Evolutionary conservation across 2,113 vertebrate genomes (phyloP).

Genomic region (Eurypyga helias): DNA sequence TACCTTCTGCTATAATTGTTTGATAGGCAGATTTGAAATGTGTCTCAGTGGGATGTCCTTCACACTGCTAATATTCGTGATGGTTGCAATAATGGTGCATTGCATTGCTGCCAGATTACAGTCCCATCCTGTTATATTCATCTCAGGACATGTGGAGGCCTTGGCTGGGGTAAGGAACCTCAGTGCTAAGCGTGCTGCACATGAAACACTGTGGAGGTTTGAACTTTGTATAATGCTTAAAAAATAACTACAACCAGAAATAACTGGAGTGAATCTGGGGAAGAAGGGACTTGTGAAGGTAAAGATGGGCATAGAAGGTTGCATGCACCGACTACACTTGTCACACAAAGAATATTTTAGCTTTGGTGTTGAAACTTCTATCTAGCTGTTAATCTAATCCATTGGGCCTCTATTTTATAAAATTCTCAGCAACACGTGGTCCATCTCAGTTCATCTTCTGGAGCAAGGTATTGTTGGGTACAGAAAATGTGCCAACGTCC

Average conservation of each 20-base stretch:
- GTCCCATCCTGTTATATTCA: neutral
- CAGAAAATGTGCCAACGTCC: neutral
- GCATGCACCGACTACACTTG: neutral
- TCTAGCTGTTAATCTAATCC: neutral
- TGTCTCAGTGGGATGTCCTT: neutral
- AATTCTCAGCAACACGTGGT: neutral
- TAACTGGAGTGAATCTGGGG: neutral
- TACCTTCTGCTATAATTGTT: neutral
- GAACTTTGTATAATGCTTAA: neutral
- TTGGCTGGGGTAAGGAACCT: neutral
- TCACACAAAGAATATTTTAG: neutral
- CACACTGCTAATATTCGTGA: neutral
- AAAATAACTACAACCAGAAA: neutral
- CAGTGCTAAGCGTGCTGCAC: neutral
- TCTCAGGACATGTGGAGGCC: neutral
- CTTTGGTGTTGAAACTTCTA: neutral
- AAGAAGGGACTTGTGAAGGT: neutral
- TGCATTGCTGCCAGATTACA: neutral
- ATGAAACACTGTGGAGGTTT: neutral
- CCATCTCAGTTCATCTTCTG: neutral
- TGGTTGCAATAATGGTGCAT: neutral
- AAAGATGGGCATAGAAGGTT: neutral
- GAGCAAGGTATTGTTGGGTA: neutral
- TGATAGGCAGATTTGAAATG: neutral
- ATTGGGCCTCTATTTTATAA: neutral